Percentiles rank a stretch among this genome's conserved stretches.
Conservation (phyloP, 2,888 invertebrate genomes). For the Eupsilia transversa region DNA sequence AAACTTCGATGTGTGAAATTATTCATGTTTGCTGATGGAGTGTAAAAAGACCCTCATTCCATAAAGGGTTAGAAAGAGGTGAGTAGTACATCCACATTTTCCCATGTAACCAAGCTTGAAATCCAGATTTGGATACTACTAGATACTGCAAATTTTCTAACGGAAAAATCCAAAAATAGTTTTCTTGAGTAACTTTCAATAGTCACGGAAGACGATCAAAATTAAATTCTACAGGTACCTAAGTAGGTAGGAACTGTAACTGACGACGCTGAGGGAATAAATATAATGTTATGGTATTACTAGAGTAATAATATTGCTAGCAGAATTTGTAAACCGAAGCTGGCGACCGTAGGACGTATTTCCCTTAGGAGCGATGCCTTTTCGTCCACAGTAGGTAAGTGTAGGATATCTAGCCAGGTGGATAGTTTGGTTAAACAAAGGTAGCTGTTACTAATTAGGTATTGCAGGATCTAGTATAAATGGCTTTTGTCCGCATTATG, state of each 20-base stretch:
- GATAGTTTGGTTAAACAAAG: background rate
- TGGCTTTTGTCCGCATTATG: background rate
- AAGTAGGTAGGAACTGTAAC: background rate
- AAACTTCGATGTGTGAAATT: background rate
- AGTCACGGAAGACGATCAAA: background rate
- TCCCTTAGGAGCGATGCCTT: slow-evolving; percentile 9
- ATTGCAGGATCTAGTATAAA: background rate
- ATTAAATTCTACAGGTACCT: background rate
- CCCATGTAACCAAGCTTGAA: background rate
- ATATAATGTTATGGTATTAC: background rate
- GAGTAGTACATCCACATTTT: background rate
- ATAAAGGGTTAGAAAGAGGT: background rate
- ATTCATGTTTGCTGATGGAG: background rate
- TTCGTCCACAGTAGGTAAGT: background rate
- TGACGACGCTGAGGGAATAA: background rate
- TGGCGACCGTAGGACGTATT: background rate
- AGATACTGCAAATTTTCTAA: too few species aligned
- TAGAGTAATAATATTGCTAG: background rate
- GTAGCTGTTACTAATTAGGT: background rate
- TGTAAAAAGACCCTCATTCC: background rate
- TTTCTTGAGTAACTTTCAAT: background rate
- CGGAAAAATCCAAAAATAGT: background rate
- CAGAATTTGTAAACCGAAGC: slow-evolving; percentile 14
- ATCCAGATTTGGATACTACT: too few species aligned
- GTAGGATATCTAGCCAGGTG: background rate